Evolutionary conservation across 2,797 vertebrate genomes (phyloP).

Genomic region (Phrynocephalus forsythii): DNA sequence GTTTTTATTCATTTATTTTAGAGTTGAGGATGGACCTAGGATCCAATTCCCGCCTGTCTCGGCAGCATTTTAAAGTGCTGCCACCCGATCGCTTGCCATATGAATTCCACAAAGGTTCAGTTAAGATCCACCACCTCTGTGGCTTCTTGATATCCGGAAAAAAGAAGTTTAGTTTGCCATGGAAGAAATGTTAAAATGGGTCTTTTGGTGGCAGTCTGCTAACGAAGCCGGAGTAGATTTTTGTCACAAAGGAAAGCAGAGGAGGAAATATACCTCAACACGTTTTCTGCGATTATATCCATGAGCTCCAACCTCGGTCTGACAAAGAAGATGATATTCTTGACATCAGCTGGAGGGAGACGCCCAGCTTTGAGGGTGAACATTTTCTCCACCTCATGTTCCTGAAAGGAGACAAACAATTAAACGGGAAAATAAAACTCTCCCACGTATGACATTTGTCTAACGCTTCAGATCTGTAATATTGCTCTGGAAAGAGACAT

Average conservation of each 20-base stretch:
- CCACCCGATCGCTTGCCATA: not conserved
- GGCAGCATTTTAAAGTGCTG: too few relatives aligned
- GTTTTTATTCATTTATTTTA: too few relatives aligned
- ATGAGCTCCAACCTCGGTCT: slow-evolving; percentile 94
- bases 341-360: slow-evolving; percentile 91
- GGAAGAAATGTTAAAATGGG: not conserved
- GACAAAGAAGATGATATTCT: slow-evolving; percentile 97
- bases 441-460: not conserved
- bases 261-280: slow-evolving; percentile 81
- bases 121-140: too few relatives aligned
- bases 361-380: slow-evolving; percentile 93
- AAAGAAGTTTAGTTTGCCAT: not conserved
- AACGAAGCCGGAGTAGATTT: not conserved
- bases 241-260: not conserved
- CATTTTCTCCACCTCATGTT: slow-evolving; percentile 99
- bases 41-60: too few relatives aligned
- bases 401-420: slow-evolving; percentile 75
- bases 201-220: not conserved
- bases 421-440: not conserved
- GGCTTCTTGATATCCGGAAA: too few relatives aligned
- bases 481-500: not conserved
- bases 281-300: slow-evolving; percentile 96
- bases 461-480: not conserved
- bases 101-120: too few relatives aligned
- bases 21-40: too few relatives aligned